phyloP scores from a whole-genome alignment of 2,113 vertebrate genomes.

The Phainopepla nitens region DNA sequence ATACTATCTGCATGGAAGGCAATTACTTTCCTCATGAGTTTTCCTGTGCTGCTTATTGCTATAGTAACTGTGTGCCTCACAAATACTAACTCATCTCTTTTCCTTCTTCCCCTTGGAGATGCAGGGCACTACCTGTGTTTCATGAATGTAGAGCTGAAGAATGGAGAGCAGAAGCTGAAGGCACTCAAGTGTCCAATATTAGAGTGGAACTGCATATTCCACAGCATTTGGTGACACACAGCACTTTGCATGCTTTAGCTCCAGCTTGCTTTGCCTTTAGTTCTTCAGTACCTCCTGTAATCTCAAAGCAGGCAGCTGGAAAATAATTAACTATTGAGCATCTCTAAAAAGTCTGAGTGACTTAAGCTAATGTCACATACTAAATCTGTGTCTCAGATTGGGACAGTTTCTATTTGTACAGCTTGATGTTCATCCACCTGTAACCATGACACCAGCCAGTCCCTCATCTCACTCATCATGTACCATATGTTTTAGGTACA shows the following conservation, averaged over 20 bases:
- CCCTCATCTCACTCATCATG: not conserved
- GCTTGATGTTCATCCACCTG: not conserved
- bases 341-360: not conserved
- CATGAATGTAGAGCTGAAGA: not conserved
- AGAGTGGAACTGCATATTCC: not conserved
- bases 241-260: not conserved
- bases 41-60: constrained; percentile 13
- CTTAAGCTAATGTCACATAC: not conserved
- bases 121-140: not conserved
- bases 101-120: not conserved
- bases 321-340: not conserved
- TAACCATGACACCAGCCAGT: not conserved
- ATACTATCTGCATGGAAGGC: not conserved
- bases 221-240: not conserved
- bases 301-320: not conserved
- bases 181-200: not conserved
- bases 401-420: not conserved
- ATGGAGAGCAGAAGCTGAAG: not conserved
- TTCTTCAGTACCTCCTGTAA: not conserved
- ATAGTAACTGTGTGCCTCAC: constrained; percentile 51
- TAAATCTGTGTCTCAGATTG: not conserved
- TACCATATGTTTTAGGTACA: not conserved
- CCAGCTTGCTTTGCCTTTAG: not conserved
- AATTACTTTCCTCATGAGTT: constrained; percentile 35
- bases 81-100: constrained; percentile 8